phyloP scores from a whole-genome alignment of 2,888 invertebrate species.

The Temnothorax ravouxi region DNA sequence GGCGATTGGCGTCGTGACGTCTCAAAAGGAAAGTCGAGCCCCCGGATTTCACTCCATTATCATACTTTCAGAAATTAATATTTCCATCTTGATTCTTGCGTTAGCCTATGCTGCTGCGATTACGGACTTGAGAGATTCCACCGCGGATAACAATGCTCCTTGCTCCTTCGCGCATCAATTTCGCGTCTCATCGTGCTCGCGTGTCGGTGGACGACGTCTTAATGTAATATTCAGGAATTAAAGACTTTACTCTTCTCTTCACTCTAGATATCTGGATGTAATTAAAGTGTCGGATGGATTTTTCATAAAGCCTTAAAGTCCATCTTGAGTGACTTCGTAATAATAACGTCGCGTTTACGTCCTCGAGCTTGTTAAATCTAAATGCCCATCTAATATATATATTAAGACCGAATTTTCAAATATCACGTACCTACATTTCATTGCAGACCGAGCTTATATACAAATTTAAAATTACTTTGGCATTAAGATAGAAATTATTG shows the following conservation, averaged over 20 bases:
- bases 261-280: constrained; percentile 39
- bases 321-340: constrained; percentile 10
- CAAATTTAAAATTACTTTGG: neutral
- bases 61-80: constrained; percentile 52
- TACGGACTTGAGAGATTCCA: constrained; percentile 16
- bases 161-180: constrained; percentile 18
- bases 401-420: neutral
- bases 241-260: constrained; percentile 27
- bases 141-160: constrained; percentile 23
- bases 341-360: constrained; percentile 14
- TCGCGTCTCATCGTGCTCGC: constrained; percentile 22
- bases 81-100: constrained; percentile 3
- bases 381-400: neutral
- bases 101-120: constrained; percentile 1
- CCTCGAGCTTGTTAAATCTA: neutral
- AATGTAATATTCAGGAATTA: constrained; percentile 50
- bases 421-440: neutral
- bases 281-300: constrained; percentile 43
- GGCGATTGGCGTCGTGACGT: neutral
- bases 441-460: neutral
- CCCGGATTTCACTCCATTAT: constrained; percentile 43
- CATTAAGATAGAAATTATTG: neutral
- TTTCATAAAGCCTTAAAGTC: constrained; percentile 33
- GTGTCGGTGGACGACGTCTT: constrained; percentile 36
- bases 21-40: constrained; percentile 35